A percentile compares a stretch with the other conserved stretches of the same genome.
phyloP scores from a whole-genome alignment of 2,113 vertebrate species.

The Etia nguti region DNA sequence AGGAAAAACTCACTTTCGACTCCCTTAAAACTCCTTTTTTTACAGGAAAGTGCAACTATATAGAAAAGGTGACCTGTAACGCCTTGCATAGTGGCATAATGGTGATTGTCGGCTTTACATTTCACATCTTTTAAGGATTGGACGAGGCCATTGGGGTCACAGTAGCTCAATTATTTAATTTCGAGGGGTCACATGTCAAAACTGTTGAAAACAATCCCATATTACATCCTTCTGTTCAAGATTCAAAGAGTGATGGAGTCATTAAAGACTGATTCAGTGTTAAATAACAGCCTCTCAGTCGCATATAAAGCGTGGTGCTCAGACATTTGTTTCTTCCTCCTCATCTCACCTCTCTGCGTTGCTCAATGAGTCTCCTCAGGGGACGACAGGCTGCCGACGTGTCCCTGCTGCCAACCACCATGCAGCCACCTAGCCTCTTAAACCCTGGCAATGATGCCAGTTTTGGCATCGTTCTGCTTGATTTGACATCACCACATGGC shows the following conservation, averaged over 20 bases:
- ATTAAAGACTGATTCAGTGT: not conserved
- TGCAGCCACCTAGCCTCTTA: not conserved
- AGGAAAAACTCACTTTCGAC: not conserved
- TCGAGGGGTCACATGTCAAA: not conserved
- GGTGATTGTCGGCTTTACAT: not conserved
- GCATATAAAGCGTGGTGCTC: not conserved
- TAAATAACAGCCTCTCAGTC: not conserved
- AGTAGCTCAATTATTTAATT: not conserved
- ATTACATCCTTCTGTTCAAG: not conserved
- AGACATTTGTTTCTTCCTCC: not conserved
- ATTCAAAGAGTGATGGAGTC: not conserved
- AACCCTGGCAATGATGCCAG: not conserved
- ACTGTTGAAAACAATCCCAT: not conserved
- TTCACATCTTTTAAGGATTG: not conserved
- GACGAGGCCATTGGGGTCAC: not conserved
- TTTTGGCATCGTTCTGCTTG: not conserved
- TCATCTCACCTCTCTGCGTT: not conserved
- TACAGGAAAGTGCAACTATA: not conserved
- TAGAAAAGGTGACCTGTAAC: not conserved
- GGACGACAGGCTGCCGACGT: constrained; percentile 17
- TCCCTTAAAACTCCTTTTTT: not conserved
- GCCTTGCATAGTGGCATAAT: not conserved
- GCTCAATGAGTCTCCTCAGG: not conserved
- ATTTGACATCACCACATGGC: not conserved
- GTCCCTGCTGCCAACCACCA: not conserved